A percentile compares a stretch with the other conserved stretches of the same genome.
Conservation (phyloP, 2,113 vertebrate genomes). For the Apteryx mantelli region DNA sequence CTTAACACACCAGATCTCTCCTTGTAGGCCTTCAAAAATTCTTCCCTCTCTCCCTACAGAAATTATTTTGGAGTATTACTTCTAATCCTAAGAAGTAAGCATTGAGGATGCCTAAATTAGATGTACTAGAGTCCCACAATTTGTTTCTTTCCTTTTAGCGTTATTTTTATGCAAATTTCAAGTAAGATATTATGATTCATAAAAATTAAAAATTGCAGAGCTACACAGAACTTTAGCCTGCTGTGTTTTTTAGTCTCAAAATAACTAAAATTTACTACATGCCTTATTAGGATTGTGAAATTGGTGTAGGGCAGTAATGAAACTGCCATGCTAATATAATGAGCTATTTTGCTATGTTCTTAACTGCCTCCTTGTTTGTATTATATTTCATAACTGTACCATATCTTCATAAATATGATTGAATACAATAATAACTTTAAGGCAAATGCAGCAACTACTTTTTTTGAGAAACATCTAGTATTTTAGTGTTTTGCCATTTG, state of each 20-base stretch:
- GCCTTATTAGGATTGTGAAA: slow-evolving; percentile 72
- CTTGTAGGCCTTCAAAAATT: not conserved
- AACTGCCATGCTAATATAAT: slow-evolving; percentile 69
- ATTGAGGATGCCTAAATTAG: not conserved
- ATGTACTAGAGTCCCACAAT: not conserved
- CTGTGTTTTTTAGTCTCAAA: slow-evolving; percentile 59
- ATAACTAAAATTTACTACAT: slow-evolving; percentile 71
- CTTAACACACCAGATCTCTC: not conserved
- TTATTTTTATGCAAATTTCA: slow-evolving; percentile 1
- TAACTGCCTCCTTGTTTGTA: slow-evolving; percentile 70
- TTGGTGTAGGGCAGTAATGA: slow-evolving; percentile 69
- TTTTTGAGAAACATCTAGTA: slow-evolving; percentile 29
- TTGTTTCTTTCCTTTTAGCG: not conserved
- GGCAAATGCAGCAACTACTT: slow-evolving; percentile 23
- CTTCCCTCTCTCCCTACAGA: not conserved
- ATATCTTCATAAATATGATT: slow-evolving; percentile 73
- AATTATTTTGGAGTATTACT: not conserved
- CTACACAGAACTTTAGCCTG: slow-evolving; percentile 5
- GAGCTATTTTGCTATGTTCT: slow-evolving; percentile 59
- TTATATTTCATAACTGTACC: slow-evolving; percentile 55
- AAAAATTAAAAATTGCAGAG: slow-evolving; percentile 40
- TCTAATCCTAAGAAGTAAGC: not conserved
- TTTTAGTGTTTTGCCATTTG: not conserved
- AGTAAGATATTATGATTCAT: slow-evolving; percentile 45
- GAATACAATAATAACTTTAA: slow-evolving; percentile 72